Evolutionary conservation across 2,797 vertebrate species (phyloP).

Genomic region (Leucoraja ocellata): DNA sequence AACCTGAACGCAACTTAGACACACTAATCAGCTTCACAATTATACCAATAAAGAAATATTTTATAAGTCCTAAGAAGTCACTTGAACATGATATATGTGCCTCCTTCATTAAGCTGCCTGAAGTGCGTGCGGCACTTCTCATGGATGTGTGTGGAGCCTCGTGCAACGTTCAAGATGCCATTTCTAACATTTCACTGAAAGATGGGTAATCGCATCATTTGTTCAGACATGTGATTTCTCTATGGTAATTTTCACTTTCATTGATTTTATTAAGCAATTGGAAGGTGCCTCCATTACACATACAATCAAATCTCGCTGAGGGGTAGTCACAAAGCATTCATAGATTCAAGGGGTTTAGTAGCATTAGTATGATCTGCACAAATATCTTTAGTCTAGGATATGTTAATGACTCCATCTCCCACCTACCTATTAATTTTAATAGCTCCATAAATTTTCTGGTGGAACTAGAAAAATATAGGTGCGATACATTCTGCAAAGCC

Average conservation of each 20-base stretch:
- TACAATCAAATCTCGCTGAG: constrained; percentile 9
- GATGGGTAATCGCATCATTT: background rate
- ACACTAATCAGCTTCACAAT: background rate
- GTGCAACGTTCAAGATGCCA: background rate
- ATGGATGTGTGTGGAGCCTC: background rate
- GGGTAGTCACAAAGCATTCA: constrained; percentile 15
- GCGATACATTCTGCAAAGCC: background rate
- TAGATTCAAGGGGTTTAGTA: constrained; percentile 16
- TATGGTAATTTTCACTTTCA: constrained; percentile 1
- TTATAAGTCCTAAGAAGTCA: background rate
- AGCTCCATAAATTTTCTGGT: background rate
- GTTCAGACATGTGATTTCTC: background rate
- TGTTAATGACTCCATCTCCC: background rate
- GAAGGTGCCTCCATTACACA: background rate
- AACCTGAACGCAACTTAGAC: too few relatives aligned
- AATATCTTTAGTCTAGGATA: background rate
- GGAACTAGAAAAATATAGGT: background rate
- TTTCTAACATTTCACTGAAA: background rate
- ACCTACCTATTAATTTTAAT: constrained; percentile 21
- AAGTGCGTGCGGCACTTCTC: background rate
- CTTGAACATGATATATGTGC: background rate
- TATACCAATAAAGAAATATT: background rate
- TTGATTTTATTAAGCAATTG: background rate
- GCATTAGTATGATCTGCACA: background rate
- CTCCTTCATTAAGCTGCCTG: background rate